Conservation (phyloP, 1,140 invertebrate genomes). For the Nylanderia fulva region DNA sequence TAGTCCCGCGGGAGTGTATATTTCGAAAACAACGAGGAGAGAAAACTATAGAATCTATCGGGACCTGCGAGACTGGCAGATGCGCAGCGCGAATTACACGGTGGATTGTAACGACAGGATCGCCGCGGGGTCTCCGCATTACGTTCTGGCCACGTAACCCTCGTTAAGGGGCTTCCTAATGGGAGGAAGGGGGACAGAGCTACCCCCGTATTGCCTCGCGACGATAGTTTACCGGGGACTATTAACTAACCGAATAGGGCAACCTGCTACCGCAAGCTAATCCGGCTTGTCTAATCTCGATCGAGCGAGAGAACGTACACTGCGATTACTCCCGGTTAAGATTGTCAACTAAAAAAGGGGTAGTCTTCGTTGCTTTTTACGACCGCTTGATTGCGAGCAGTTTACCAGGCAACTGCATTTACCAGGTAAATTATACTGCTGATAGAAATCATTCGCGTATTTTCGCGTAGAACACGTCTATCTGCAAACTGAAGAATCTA, state of each 20-base stretch:
- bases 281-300: slow-evolving; percentile 64
- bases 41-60: slow-evolving; percentile 22
- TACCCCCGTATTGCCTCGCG: slow-evolving; percentile 63
- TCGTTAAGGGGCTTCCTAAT: slow-evolving; percentile 77
- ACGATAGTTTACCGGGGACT: slow-evolving; percentile 70
- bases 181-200: slow-evolving; percentile 38
- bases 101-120: slow-evolving; percentile 63
- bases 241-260: slow-evolving; percentile 62
- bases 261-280: slow-evolving; percentile 66
- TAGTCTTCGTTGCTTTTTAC: slow-evolving; percentile 17
- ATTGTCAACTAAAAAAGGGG: slow-evolving; percentile 36
- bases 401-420: slow-evolving; percentile 1
- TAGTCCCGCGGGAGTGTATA: slow-evolving; percentile 5
- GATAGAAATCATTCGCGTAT: background rate
- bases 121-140: slow-evolving; percentile 69
- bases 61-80: slow-evolving; percentile 67
- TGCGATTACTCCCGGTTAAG: slow-evolving; percentile 28
- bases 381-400: slow-evolving; percentile 30
- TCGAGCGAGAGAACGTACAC: slow-evolving; percentile 19
- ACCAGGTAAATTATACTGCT: background rate
- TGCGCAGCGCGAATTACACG: slow-evolving; percentile 73
- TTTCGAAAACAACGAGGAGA: slow-evolving; percentile 2
- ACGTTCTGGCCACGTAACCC: slow-evolving; percentile 70
- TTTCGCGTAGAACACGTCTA: background rate
- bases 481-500: background rate